Evolutionary conservation across 2,113 vertebrate species (phyloP), one percentile per base, ranked within the genome.

Genomic region (Chauna torquata): DNA sequence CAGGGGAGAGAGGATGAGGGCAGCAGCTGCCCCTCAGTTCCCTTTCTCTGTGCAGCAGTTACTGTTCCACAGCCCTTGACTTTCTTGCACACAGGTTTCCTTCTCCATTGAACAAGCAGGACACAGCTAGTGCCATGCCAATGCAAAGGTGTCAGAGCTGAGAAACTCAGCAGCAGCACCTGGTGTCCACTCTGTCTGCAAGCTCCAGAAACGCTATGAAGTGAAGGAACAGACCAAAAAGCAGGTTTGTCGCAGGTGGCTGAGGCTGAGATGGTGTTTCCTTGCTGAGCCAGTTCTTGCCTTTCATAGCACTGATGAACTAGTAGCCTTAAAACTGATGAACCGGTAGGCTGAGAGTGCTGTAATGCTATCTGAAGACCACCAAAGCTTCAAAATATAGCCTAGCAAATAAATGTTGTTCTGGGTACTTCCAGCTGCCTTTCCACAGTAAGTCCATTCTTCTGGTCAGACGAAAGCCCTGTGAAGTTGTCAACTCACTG

Each of bases 81-180:
- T 65, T 57, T 38, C 50, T 70, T 1, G 4, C 20, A 36, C 17
- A 8, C 11, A 34, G 55, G 30, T 12, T 76, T 47, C 54, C 17
- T 34, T 30, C 59, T 50, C 32, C 0, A 0, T 4, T 47, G 64
- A 23, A 30, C 5, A 3, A 65, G 30, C 30, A 66, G 45, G 74
- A 19, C 23, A 20, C 54, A n/a, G 71, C 11, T 16, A 59, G 57
- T 32, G 47, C 58, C 15, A 3, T 3, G 40, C 54, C 65, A 80
- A 58, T 27, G 40, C 45, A 70, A 77, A n/a, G n/a, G 28, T 3
- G 1, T 19, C 58, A 13, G 47, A 55, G 76, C 61, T 3, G 1
- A 20, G 38, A 74, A 30, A 23, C 7, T n/a, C 6, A 61, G 25
- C 55, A 52, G 50, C 59, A 86, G 77, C 42, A 44, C 27, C n/a